Base-by-base conservation (phyloP, 2,113 vertebrate species). In the Coptodon bakossiorum region DNA sequence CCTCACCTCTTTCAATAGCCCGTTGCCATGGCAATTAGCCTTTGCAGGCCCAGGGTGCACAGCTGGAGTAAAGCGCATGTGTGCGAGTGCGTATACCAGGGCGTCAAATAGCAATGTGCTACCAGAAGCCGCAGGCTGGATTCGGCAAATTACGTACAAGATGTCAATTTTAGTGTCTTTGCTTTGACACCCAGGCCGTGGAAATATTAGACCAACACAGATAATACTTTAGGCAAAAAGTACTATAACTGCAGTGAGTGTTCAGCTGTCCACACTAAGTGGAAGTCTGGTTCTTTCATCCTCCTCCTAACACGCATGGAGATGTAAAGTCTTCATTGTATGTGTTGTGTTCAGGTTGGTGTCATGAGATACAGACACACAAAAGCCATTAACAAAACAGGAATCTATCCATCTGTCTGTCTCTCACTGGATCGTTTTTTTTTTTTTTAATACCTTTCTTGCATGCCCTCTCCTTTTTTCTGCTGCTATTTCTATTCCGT, bases 21-120 rank as follows among this genome's bases (percentile, higher is more conserved):
- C 34, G 91, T 93, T 94, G 90, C 93, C 90, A 94, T 93, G 86
- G 92, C 88, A 92, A 95, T 95, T 93, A 91, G 87, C 91, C 91
- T 90, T 82, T 63, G 76, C 9, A 27, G 86, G 76, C 71, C 84
- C 52, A 40, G 81, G 59, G 57, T 91, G 86, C 80, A 53, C 68
- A 38, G 76, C 71, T 78, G 81, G 71, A 79, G 50, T 84, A 53
- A 66, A 79, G 80, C 52, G 14, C 57, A 36, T 36, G 52, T 54
- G 59, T 80, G 81, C 79, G 31, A 59, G 66, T 40, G 53, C 22
- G 53, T 76, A 84, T 53, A 50, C 45, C 43, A 50, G 16, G 45
- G 27, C 6, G 0, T 78, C 24, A 78, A 78, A 31, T 50, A 31
- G 24, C 10, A 78, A 50, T 78, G 16, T 50, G n/a, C 24, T 78